These are phyloP conservation scores for Peromyscus eremicus DNA, from an alignment of 2,797 vertebrate species.

Conservation along the genomic window DNA sequence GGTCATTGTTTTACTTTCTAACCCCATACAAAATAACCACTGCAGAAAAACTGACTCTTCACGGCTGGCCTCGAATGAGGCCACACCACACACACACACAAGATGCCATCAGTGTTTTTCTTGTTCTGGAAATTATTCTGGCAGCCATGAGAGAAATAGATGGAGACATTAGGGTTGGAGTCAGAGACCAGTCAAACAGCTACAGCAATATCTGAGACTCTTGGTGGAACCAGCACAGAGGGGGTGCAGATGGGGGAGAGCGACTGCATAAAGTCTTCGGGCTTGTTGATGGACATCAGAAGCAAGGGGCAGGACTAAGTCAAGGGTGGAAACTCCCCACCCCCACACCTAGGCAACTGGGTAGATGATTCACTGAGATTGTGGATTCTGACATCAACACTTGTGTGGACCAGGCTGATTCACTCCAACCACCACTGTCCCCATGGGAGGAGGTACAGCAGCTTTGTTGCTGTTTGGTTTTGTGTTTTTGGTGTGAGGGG, in stretches of 20 bases:
- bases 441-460: neutral
- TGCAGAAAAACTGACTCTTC: slow-evolving; percentile 37
- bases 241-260: neutral
- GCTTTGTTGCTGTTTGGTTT: neutral
- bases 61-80: neutral
- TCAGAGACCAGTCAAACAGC: slow-evolving; percentile 3
- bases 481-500: neutral
- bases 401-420: neutral
- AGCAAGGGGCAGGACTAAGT: neutral
- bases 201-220: slow-evolving; percentile 33
- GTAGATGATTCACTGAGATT: slow-evolving; percentile 4
- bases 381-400: slow-evolving; percentile 18
- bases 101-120: neutral
- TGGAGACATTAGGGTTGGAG: slow-evolving; percentile 10
- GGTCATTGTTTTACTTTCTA: neutral
- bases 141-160: slow-evolving; percentile 40
- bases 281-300: slow-evolving; percentile 44
- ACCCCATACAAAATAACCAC: neutral
- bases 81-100: neutral
- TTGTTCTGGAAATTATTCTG: slow-evolving; percentile 65
- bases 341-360: neutral
- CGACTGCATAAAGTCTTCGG: slow-evolving; percentile 13
- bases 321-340: neutral
- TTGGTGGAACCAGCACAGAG: slow-evolving; percentile 13
- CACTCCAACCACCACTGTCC: neutral